phyloP scores from a whole-genome alignment of 2,113 vertebrate species.

The Tachysurus fulvidraco region DNA sequence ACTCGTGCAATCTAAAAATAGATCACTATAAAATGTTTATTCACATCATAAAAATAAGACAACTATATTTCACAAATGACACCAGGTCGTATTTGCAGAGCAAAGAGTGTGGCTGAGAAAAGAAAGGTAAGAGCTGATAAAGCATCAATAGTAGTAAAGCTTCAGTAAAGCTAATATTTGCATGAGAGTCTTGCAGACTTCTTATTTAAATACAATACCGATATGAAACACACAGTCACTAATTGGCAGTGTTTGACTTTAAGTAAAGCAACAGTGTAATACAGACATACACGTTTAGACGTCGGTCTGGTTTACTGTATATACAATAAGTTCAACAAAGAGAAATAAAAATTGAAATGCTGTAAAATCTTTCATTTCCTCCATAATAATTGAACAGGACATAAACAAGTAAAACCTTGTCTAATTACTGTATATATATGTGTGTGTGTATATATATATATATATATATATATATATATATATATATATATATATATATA shows the following conservation, averaged over 20 bases:
- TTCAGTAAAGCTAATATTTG: background rate
- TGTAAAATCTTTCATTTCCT: constrained; percentile 52
- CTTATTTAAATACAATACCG: background rate
- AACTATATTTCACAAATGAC: constrained; percentile 14
- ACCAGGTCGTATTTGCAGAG: constrained; percentile 27
- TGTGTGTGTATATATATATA: too few relatives aligned
- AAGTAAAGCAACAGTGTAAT: constrained; percentile 15
- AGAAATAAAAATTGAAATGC: background rate
- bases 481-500: too few relatives aligned
- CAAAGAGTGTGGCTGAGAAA: background rate
- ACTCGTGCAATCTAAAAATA: background rate
- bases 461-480: too few relatives aligned
- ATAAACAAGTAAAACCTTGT: constrained; percentile 79
- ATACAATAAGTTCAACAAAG: constrained; percentile 49
- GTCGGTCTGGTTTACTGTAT: constrained; percentile 55
- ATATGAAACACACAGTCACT: background rate
- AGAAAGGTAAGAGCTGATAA: background rate
- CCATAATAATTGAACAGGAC: constrained; percentile 61
- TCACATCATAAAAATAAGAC: constrained; percentile 35
- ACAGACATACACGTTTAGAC: constrained; percentile 55
- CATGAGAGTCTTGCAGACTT: background rate
- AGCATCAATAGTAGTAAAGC: background rate
- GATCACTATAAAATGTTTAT: constrained; percentile 34
- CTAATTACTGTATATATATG: constrained; percentile 26
- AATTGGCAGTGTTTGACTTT: constrained; percentile 44